Conservation (phyloP, 1,140 invertebrate species). For the Apis florea region DNA sequence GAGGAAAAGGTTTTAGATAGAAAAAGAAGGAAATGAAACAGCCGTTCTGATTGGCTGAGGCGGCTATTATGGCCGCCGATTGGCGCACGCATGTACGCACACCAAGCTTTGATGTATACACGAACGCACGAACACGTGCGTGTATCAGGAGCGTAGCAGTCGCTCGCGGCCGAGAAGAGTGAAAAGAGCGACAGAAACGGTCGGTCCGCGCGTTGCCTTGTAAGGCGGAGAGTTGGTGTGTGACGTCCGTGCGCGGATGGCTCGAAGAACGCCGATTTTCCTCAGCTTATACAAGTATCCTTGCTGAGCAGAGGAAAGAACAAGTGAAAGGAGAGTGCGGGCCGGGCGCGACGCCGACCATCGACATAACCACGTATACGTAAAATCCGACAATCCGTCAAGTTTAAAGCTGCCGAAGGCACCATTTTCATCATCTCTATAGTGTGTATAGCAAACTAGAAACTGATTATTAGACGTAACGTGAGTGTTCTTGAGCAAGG, state of each 20-base stretch:
- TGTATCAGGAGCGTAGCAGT: slow-evolving; percentile 64
- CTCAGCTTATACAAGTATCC: slow-evolving; percentile 43
- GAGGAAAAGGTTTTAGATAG: slow-evolving; percentile 15
- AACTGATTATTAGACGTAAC: slow-evolving; percentile 41
- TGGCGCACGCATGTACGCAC: slow-evolving; percentile 56
- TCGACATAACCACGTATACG: slow-evolving; percentile 71
- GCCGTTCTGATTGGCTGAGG: slow-evolving; percentile 64
- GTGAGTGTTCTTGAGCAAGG: slow-evolving; percentile 16
- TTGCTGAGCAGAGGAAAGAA: slow-evolving; percentile 38
- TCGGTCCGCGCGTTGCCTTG: slow-evolving; percentile 74
- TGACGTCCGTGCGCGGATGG: slow-evolving; percentile 64
- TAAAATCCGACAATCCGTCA: slow-evolving; percentile 75
- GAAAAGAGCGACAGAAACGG: slow-evolving; percentile 73
- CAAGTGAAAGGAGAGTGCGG: slow-evolving; percentile 51
- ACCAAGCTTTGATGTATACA: slow-evolving; percentile 25
- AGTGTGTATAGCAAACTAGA: slow-evolving; percentile 56
- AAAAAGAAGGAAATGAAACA: slow-evolving; percentile 39
- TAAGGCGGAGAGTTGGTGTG: slow-evolving; percentile 65
- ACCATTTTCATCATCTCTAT: slow-evolving; percentile 49
- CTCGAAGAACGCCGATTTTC: slow-evolving; percentile 62
- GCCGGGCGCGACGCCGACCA: slow-evolving; percentile 59
- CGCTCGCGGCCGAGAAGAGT: slow-evolving; percentile 71
- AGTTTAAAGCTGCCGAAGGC: slow-evolving; percentile 56
- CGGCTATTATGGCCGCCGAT: slow-evolving; percentile 68
- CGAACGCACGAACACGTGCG: slow-evolving; percentile 44